phyloP scores from a whole-genome alignment of 2,888 invertebrate genomes.

The Agrilus biguttatus region DNA sequence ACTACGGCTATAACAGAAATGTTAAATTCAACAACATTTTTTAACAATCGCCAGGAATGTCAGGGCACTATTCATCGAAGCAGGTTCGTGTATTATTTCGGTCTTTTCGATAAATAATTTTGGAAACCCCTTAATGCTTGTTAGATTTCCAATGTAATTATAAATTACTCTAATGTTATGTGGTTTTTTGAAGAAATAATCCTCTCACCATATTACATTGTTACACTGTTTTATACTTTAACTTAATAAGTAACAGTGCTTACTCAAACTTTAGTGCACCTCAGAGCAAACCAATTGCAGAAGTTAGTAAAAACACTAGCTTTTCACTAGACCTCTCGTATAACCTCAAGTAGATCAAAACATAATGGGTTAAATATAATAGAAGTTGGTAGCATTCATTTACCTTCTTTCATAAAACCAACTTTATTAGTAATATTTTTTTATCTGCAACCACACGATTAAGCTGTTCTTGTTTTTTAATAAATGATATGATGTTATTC shows the following conservation, averaged over 20 bases:
- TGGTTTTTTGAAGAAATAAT: slow-evolving; percentile 11
- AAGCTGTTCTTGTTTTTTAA: too few species aligned
- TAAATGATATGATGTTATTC: too few species aligned
- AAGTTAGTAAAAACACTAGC: not conserved
- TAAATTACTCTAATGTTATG: slow-evolving; percentile 16
- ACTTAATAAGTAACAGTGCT: not conserved
- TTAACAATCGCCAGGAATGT: slow-evolving; percentile 47
- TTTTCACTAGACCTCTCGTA: slow-evolving; percentile 32
- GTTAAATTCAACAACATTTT: slow-evolving; percentile 55
- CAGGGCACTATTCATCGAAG: slow-evolving; percentile 38
- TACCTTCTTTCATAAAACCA: slow-evolving; percentile 19
- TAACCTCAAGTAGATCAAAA: slow-evolving; percentile 29
- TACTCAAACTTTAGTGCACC: not conserved
- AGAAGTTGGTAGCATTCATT: slow-evolving; percentile 40
- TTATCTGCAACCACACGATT: too few species aligned
- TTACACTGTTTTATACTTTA: slow-evolving; percentile 2
- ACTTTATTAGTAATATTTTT: slow-evolving; percentile 14
- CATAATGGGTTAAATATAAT: slow-evolving; percentile 33
- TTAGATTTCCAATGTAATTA: slow-evolving; percentile 32
- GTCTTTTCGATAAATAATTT: slow-evolving; percentile 32
- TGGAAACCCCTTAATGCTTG: slow-evolving; percentile 32
- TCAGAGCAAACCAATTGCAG: not conserved
- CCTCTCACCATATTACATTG: not conserved
- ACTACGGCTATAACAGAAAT: slow-evolving; percentile 52
- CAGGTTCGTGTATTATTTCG: slow-evolving; percentile 34